Base-by-base conservation (phyloP, 2,797 vertebrate species). In the Steatocranus sp. region DNA sequence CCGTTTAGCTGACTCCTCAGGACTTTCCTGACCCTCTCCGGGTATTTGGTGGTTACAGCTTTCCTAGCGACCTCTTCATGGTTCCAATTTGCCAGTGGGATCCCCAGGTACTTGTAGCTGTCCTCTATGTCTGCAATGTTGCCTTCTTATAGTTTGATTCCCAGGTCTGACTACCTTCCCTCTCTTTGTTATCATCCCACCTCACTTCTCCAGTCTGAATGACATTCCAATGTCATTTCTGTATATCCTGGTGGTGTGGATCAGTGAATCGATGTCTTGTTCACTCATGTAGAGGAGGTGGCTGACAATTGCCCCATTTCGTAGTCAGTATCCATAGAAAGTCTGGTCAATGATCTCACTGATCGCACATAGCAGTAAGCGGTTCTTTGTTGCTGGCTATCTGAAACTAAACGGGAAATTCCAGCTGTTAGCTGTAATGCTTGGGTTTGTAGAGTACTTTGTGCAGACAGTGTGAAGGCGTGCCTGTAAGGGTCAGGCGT, bases 141-240 rank as follows among this genome's bases (percentile, higher is more conserved):
- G 15, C 27, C 9, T 4, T 58, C 54, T 58, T 32, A 18, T 32
- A 58, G 54, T 58, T 58, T 18, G 8, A 58, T 32, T 1, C 15
- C 5, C 54, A 7, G 54, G 15, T 58, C 54, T 58, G 54, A 32
- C 27, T 32, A 58, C 54, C 0, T 18, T 18, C 8, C 9, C 54
- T 0, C 15, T 2, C 15, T 58, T 32, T 58, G 54, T 32, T 58
- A 58, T 32, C 54, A 56, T 56, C 27, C 54, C 2, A 56, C 8
- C 15, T 4, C 54, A 56, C 54, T 30, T 56, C 5, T 56, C 54
- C 25, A 0, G 0, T 10, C 8, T 3, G 1, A 56, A 56, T 4
- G 53, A 56, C 25, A 50, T 50, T 20, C 5, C n/a, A 20, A 11
- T 50, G 48, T 50, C 5, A 50, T 50, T 50, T 9, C n/a, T 50